Evolutionary conservation across 2,113 vertebrate genomes (phyloP), one percentile per base, ranked within the genome.

Genomic region (Bucco capensis): DNA sequence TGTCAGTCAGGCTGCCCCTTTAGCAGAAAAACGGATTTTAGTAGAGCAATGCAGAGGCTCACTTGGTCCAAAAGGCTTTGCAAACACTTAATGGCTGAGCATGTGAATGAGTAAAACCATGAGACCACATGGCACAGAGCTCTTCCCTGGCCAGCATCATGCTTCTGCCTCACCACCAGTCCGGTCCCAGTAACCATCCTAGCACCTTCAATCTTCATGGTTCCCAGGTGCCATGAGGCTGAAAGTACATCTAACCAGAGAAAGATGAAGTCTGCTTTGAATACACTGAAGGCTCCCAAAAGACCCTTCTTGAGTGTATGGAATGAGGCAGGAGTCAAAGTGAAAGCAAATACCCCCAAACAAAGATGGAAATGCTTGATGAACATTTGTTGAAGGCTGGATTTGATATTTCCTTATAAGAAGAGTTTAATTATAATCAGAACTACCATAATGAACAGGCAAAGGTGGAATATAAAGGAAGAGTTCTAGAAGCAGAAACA

Each of bases 381-480:
- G 35, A 94, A 56, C 22, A 42, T 25, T 86, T 91, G n/a, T 86
- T 81, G 25, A 28, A 92, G 74, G 31, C 15, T 90, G 49, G 23
- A 92, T 83, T 76, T 84, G 44, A 12, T 82, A 65, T 86, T 61
- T 79, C 19, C 5, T 79, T 76, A 89, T 83, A 65, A 27, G 18
- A 64, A 73, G 33, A 70, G 25, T 86, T 96, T 83, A 87, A 73
- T 85, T 95, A 83, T 94, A 88, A 73, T 21, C 5, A 69, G 65
- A 88, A 47, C 35, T 80, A 72, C 44, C 57, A 56, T 47, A 83
- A 86, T 35, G 17, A 95, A 65, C 4, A 72, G 33, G 16, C 12
- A 87, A 84, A 76, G 15, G 27, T 44, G 24, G 38, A 60, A 22
- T 40, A 72, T 38, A 66, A 70, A 33, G 27, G 27, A 86, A 69